A percentile compares a stretch with the other conserved stretches of the same genome.
Conservation (phyloP, 1,140 invertebrate species). For the Habropoda laboriosa region DNA sequence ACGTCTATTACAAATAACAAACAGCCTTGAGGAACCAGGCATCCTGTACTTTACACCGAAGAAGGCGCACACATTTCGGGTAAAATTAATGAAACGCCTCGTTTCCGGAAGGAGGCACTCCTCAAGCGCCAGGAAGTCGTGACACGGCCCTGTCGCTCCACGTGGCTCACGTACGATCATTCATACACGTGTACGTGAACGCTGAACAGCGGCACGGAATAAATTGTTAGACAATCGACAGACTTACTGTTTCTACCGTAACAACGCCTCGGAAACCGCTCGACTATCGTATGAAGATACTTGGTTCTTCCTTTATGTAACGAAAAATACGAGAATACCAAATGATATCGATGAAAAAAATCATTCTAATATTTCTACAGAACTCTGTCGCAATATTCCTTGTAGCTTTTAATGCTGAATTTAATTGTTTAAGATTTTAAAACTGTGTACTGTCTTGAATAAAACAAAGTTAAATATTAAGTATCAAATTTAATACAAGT, state of each 20-base stretch:
- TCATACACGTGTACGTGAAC: conserved; percentile 45
- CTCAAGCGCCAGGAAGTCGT: conserved; percentile 48
- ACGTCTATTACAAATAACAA: conserved; percentile 3
- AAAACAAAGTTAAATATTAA: too few relatives aligned
- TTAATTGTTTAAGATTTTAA: too few relatives aligned
- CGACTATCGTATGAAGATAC: too few relatives aligned
- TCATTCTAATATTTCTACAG: too few relatives aligned
- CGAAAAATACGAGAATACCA: too few relatives aligned
- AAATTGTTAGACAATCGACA: conserved; percentile 3
- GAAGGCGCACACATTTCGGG: background rate
- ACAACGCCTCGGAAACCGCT: background rate
- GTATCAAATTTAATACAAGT: too few relatives aligned
- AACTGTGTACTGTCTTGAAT: too few relatives aligned
- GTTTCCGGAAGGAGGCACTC: conserved; percentile 29
- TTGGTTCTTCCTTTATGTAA: too few relatives aligned
- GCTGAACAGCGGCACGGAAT: background rate
- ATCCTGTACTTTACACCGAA: background rate
- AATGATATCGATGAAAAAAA: too few relatives aligned
- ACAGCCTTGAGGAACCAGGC: background rate
- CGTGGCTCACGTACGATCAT: conserved; percentile 63
- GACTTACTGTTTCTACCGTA: background rate
- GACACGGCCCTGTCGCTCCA: conserved; percentile 52
- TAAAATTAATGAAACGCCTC: conserved; percentile 26
- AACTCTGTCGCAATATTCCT: too few relatives aligned
- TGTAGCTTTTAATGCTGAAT: too few relatives aligned